Percentiles rank a stretch among this genome's conserved stretches.
Evolutionary conservation across 2,797 vertebrate species (phyloP).

Genomic region (Sebastes alutus): DNA sequence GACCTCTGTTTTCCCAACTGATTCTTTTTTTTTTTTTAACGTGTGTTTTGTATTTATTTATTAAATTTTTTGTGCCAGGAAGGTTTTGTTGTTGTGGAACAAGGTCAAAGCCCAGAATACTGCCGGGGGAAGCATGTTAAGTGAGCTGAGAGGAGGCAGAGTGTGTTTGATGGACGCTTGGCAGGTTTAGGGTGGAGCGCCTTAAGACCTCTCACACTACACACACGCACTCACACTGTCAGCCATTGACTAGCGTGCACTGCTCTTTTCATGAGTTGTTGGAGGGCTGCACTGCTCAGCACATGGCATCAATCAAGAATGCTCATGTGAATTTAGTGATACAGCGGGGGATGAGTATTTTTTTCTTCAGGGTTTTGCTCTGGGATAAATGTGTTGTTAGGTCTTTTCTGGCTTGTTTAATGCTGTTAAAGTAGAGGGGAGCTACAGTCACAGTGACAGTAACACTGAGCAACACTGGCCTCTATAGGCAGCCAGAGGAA

Average conservation of each 20-base stretch:
- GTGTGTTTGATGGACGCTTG: conserved; percentile 67
- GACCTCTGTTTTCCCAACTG: conserved; percentile 8
- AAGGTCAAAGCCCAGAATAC: conserved; percentile 52
- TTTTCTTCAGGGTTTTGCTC: conserved; percentile 29
- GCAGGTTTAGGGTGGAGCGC: conserved; percentile 60
- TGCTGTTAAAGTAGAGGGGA: not conserved
- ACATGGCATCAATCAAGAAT: conserved; percentile 57
- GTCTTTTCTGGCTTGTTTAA: conserved; percentile 33
- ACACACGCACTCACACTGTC: conserved; percentile 3
- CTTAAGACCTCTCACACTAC: conserved; percentile 55
- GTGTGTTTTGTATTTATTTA: not conserved
- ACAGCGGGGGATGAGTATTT: conserved; percentile 38
- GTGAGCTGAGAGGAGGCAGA: conserved; percentile 44
- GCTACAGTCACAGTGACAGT: not conserved
- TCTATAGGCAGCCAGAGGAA: conserved; percentile 58
- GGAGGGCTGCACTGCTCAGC: conserved; percentile 33
- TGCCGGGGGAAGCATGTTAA: conserved; percentile 50
- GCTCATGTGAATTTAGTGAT: conserved; percentile 58
- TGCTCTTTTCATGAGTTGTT: conserved; percentile 49
- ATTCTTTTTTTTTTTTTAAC: not conserved
- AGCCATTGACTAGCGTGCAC: conserved; percentile 32
- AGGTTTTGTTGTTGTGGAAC: conserved; percentile 41
- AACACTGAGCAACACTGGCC: conserved; percentile 72
- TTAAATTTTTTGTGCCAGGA: conserved; percentile 15
- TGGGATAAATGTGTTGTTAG: conserved; percentile 17